Base-by-base conservation (phyloP, 2,888 invertebrate genomes). In the Tortrix viridana region DNA sequence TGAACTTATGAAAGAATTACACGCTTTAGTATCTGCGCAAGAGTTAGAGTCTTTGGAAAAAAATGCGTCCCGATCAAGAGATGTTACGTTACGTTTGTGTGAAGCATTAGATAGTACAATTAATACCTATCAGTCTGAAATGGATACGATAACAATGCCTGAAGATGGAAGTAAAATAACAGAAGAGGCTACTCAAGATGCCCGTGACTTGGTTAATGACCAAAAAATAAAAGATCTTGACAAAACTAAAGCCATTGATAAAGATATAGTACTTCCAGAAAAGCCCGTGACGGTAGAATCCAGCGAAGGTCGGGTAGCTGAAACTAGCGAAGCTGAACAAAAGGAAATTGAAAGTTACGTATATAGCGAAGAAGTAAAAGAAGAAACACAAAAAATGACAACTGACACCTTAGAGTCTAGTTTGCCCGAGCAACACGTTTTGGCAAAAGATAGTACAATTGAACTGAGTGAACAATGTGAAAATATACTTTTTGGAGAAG, bases 1-100 rank as follows among this genome's bases (percentile, higher is more conserved):
- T 6, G 41, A 52, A 22, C 18, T 43, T 32, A 63, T 63, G 48
- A 47, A 48, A n/a, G 58, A 63, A 37, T 37, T 63, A 22, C 57
- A 63, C 1, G 52, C 23, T 26, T 43, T 58, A 23, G 19, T 63
- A 14, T 19, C 9, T 3, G 14, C 19, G 19, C 22, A 61, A 9
- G n/a, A 61, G 1, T 52, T 26, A 26, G 14, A 16, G 1, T 32
- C 18, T 32, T 32, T 41, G 6, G 14, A 19, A 37, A n/a, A 16
- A 6, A n/a, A 12, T 26, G 5, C n/a, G 47, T 5, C 46, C 5
- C 9, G 16, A 32, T 18, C 32, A n/a, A 1, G 16, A 9, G 18
- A 44, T 20, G 32, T 16, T 3, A 37, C 43, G 12, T 14, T 26
- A 23, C 20, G 19, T 52, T 41, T 62, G 19, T 57, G 50, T 41